Evolutionary conservation across 1,140 invertebrate species (phyloP).

Genomic region (Elymnias hypermnestra): DNA sequence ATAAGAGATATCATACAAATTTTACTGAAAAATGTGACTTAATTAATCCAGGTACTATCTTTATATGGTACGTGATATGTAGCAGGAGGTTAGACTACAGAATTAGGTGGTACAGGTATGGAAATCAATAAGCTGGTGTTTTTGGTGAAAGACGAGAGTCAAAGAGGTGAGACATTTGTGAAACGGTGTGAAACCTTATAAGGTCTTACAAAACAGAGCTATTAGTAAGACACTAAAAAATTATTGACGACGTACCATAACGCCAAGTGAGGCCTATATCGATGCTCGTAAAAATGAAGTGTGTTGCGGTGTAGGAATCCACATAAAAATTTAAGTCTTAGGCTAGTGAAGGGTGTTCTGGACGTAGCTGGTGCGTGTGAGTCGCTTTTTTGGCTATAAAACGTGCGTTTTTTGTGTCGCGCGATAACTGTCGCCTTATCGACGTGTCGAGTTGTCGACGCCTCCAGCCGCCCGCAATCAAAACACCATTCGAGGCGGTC

Average conservation of each 20-base stretch:
- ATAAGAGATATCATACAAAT: no score
- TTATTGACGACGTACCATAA: constrained; percentile 53
- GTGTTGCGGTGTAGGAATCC: constrained; percentile 53
- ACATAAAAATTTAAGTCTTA: constrained; percentile 41
- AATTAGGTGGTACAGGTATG: no score
- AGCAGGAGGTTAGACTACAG: no score
- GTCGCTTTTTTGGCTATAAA: constrained; percentile 59
- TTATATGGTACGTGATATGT: no score
- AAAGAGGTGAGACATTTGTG: not conserved
- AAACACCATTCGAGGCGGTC: constrained; percentile 68
- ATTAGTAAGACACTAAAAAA: constrained; percentile 50
- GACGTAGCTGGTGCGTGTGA: constrained; percentile 31
- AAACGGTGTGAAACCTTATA: constrained; percentile 12
- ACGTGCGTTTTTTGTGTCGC: constrained; percentile 60
- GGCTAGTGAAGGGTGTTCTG: constrained; percentile 20
- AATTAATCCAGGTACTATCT: no score
- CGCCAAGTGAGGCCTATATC: constrained; percentile 43
- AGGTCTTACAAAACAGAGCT: constrained; percentile 29
- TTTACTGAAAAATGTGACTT: no score
- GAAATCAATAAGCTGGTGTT: no score
- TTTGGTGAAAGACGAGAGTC: no score
- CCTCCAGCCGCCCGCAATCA: constrained; percentile 71
- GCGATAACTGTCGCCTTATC: constrained; percentile 65
- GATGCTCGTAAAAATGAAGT: constrained; percentile 58
- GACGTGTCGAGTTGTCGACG: constrained; percentile 72